These are phyloP conservation scores for Cephalopterus ornatus DNA, from an alignment of 2,113 vertebrate species.

Conservation along the genomic window DNA sequence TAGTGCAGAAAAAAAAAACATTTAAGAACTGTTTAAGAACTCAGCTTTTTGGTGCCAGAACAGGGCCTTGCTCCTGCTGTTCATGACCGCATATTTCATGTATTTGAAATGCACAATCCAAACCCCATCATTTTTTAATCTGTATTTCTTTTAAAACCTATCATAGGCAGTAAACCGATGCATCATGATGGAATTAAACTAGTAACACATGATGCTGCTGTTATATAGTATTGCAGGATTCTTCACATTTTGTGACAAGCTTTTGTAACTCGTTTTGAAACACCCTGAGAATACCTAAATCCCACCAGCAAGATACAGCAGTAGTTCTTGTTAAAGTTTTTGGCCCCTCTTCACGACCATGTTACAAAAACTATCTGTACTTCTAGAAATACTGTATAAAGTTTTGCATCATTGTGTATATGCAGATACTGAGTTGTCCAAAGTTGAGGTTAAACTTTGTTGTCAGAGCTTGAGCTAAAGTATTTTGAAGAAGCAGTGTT, in stretches of 20 bases:
- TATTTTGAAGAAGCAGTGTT: neutral
- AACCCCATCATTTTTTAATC: neutral
- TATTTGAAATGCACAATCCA: neutral
- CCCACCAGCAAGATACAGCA: neutral
- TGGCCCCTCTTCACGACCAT: fast-evolving
- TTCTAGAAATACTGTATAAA: neutral
- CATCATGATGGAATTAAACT: neutral
- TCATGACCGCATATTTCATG: fast-evolving
- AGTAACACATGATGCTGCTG: neutral
- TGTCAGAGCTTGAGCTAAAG: neutral
- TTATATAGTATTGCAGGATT: neutral
- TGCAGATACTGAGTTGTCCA: neutral
- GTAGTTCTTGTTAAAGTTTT: neutral
- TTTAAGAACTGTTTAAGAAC: neutral
- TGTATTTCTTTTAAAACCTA: neutral
- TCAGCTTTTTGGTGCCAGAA: neutral
- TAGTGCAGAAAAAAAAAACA: neutral
- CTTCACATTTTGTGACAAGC: neutral
- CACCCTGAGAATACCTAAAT: neutral
- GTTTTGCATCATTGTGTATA: neutral
- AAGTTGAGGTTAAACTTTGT: neutral
- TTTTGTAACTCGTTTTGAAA: neutral
- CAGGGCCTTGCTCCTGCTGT: neutral
- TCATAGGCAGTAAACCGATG: neutral
- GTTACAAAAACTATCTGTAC: neutral